Evolutionary conservation across 2,113 vertebrate species (phyloP).

Genomic region (Notarius lentiginosus): DNA sequence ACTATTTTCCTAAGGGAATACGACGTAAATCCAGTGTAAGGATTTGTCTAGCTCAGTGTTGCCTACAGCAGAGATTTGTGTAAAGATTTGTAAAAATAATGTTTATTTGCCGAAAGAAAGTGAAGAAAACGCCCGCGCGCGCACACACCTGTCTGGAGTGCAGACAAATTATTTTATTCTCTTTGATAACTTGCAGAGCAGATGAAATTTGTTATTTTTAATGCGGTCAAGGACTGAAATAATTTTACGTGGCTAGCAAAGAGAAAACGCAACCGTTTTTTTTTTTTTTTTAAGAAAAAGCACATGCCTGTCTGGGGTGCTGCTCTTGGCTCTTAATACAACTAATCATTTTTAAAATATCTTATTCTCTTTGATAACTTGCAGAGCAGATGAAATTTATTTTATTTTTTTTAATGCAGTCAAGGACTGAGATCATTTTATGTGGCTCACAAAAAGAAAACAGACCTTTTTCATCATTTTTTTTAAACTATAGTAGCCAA

Average conservation of each 20-base stretch:
- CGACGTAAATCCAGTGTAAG: slow-evolving; percentile 2
- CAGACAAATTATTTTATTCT: background rate
- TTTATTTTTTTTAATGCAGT: too few relatives aligned
- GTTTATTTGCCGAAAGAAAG: background rate
- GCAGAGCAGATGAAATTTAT: too few relatives aligned
- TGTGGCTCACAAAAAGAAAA: too few relatives aligned
- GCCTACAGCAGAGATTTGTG: background rate
- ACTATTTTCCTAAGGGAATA: slow-evolving; percentile 28
- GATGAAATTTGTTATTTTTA: background rate
- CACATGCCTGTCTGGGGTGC: too few relatives aligned
- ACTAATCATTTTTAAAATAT: too few relatives aligned
- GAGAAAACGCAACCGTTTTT: background rate
- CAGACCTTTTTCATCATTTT: background rate
- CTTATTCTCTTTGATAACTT: too few relatives aligned
- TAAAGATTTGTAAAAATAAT: slow-evolving; percentile 4
- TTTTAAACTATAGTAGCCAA: background rate
- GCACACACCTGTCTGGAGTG: background rate
- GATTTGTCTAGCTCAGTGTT: background rate
- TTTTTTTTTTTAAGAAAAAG: too few relatives aligned
- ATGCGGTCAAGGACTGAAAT: background rate
- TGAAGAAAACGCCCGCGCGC: background rate
- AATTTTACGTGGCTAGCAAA: background rate
- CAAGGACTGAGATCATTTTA: too few relatives aligned
- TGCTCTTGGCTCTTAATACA: too few relatives aligned
- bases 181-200: background rate